Evolutionary conservation across 2,113 vertebrate species (phyloP).

Genomic region (Prolemur simus): DNA sequence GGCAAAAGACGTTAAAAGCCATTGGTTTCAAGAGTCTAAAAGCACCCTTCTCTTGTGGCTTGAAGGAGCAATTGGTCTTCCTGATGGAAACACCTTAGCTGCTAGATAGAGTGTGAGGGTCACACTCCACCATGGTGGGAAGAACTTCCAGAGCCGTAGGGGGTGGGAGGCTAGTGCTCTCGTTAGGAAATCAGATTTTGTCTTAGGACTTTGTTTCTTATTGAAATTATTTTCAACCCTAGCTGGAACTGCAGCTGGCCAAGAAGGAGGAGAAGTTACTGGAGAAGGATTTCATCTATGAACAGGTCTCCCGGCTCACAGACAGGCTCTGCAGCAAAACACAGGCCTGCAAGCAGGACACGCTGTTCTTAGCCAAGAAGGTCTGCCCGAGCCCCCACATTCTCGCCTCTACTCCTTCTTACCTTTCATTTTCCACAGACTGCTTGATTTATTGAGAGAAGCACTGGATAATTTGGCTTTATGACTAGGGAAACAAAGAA

Average conservation of each 20-base stretch:
- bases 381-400: constrained; percentile 74
- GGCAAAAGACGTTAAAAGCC: not conserved
- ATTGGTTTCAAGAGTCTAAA: not conserved
- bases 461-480: not conserved
- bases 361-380: constrained; percentile 87
- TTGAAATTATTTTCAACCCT: not conserved
- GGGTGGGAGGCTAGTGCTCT: not conserved
- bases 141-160: not conserved
- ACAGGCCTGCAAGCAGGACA: constrained; percentile 85
- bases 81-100: not conserved
- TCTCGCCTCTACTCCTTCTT: not conserved
- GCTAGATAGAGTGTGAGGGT: not conserved
- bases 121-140: not conserved
- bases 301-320: constrained; percentile 87
- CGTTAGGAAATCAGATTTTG: not conserved
- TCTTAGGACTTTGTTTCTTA: not conserved
- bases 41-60: not conserved
- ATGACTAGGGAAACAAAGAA: not conserved
- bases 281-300: constrained; percentile 89
- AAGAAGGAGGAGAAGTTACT: constrained; percentile 89
- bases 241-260: constrained; percentile 90
- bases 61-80: not conserved
- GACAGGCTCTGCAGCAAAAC: constrained; percentile 80
- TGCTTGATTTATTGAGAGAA: not conserved
- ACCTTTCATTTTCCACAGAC: not conserved